Conservation (phyloP, 2,797 vertebrate genomes). For the Thamnophis elegans region DNA sequence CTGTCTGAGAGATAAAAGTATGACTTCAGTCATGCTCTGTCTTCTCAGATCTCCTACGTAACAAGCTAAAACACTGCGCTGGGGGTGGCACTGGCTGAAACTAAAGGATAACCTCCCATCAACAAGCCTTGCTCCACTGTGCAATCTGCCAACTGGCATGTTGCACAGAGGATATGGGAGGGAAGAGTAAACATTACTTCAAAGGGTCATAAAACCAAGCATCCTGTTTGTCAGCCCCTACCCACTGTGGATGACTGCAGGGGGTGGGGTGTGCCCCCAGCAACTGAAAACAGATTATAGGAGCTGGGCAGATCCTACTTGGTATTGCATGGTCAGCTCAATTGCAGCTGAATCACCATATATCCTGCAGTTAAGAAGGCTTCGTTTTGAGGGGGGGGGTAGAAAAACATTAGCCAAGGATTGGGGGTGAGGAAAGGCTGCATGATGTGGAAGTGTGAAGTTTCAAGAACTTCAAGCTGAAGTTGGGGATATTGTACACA, state of each 20-base stretch:
- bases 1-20: not conserved
- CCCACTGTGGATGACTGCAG: not conserved
- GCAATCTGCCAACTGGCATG: not conserved
- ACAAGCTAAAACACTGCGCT: not conserved
- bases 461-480: not conserved
- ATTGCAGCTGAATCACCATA: not conserved
- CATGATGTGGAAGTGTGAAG: not conserved
- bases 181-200: not conserved
- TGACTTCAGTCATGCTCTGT: not conserved
- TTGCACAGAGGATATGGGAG: not conserved
- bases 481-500: not conserved
- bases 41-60: not conserved
- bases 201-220: not conserved
- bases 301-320: not conserved
- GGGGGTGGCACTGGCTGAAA: not conserved
- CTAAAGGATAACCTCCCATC: not conserved
- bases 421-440: not conserved
- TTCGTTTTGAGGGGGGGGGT: not conserved
- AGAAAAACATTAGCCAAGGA: not conserved
- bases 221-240: not conserved
- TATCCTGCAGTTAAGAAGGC: not conserved
- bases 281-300: not conserved
- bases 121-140: not conserved
- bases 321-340: not conserved
- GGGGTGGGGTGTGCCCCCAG: not conserved